Percentiles rank a stretch among this genome's conserved stretches.
phyloP scores from a whole-genome alignment of 2,797 vertebrate species.

The Sebastes dallii region DNA sequence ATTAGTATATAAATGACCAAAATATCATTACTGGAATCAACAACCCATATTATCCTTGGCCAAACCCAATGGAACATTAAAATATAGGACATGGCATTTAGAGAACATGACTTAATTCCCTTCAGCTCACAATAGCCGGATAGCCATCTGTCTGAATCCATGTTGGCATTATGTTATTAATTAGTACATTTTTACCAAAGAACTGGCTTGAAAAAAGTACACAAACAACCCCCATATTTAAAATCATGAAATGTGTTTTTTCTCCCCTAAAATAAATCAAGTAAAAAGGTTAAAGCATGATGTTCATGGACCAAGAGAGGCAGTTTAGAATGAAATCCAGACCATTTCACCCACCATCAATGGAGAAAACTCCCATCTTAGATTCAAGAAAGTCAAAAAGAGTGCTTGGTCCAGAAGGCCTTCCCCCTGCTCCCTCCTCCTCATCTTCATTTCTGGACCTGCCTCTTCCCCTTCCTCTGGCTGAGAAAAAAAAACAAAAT shows the following conservation, averaged over 20 bases:
- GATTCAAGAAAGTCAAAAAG: slow-evolving; percentile 98
- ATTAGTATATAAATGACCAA: not conserved
- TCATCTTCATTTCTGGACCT: slow-evolving; percentile 90
- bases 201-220: not conserved
- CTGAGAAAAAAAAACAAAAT: slow-evolving; percentile 68
- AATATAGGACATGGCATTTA: not conserved
- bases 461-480: slow-evolving; percentile 91
- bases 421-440: slow-evolving; percentile 89
- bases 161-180: not conserved
- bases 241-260: not conserved
- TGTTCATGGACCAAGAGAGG: not conserved
- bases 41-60: not conserved
- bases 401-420: slow-evolving; percentile 97
- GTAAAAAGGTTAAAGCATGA: not conserved
- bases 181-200: not conserved
- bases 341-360: slow-evolving; percentile 86
- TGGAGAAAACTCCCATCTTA: slow-evolving; percentile 94
- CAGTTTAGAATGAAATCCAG: not conserved
- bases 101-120: slow-evolving; percentile 1
- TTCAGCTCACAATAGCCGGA: not conserved
- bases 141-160: not conserved
- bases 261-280: not conserved
- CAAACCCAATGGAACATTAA: not conserved
- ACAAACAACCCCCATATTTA: not conserved
- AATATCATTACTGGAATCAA: not conserved